Percentiles rank a stretch among this genome's conserved stretches.
phyloP scores from a whole-genome alignment of 2,888 invertebrate genomes.

The Nemotelus nigrinus region DNA sequence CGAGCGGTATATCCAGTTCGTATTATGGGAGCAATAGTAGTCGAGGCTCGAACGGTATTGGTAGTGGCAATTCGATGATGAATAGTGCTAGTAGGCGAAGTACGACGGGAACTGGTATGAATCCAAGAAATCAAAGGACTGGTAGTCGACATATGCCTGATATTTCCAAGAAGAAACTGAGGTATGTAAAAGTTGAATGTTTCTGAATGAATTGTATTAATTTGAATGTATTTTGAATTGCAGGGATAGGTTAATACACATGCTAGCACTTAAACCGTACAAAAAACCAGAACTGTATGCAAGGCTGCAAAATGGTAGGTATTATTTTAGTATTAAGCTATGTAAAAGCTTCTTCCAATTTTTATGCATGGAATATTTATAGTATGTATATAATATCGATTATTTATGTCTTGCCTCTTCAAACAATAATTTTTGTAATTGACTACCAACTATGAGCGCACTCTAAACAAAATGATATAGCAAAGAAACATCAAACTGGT shows the following conservation, averaged over 20 bases:
- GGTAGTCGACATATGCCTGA: constrained; percentile 70
- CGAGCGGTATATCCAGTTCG: constrained; percentile 60
- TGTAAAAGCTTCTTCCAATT: too few species aligned
- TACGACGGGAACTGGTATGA: constrained; percentile 41
- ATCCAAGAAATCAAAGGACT: constrained; percentile 48
- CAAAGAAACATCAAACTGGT: too few species aligned
- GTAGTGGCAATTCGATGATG: constrained; percentile 1
- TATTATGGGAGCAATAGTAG: constrained; percentile 52
- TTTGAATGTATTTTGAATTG: constrained; percentile 56
- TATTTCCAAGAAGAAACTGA: constrained; percentile 78
- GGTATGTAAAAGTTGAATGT: constrained; percentile 66
- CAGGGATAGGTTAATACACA: constrained; percentile 93
- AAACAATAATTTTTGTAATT: too few species aligned
- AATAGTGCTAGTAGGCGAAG: constrained; percentile 46
- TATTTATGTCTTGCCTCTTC: too few species aligned
- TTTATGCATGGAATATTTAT: too few species aligned
- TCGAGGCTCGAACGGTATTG: constrained; percentile 47
- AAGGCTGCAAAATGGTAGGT: constrained; percentile 82
- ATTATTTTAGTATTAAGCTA: not conserved
- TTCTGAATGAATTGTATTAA: constrained; percentile 14
- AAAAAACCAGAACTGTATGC: constrained; percentile 91
- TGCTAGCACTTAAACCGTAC: constrained; percentile 90
- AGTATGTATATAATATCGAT: too few species aligned
- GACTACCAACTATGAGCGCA: too few species aligned
- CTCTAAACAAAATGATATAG: too few species aligned